Evolutionary conservation across 1,140 invertebrate species (phyloP).

Genomic region (Aphaenogaster floridana): DNA sequence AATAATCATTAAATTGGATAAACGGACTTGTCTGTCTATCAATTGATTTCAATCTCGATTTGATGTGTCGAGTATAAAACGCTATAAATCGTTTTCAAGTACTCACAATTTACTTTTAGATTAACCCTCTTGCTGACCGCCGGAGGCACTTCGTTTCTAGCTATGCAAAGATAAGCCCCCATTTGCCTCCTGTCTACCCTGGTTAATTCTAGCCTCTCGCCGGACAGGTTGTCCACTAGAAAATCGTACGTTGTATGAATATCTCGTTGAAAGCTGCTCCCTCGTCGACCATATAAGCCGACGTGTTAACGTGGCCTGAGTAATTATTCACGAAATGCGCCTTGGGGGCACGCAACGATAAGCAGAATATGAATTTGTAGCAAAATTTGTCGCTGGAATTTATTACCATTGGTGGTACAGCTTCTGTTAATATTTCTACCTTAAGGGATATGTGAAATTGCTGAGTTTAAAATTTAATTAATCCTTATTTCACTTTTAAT

Average conservation of each 20-base stretch:
- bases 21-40: not conserved
- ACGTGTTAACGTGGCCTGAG: conserved; percentile 56
- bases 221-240: conserved; percentile 88
- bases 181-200: conserved; percentile 91
- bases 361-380: conserved; percentile 57
- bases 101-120: conserved; percentile 93
- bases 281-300: conserved; percentile 59
- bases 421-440: conserved; percentile 11
- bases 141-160: conserved; percentile 92
- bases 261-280: conserved; percentile 74
- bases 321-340: conserved; percentile 71
- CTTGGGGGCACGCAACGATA: conserved; percentile 62
- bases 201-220: conserved; percentile 89
- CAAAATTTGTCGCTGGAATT: conserved; percentile 42
- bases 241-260: conserved; percentile 78
- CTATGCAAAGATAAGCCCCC: conserved; percentile 92
- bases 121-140: conserved; percentile 92
- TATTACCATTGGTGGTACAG: not conserved
- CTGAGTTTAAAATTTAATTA: not conserved
- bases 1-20: conserved; percentile 27
- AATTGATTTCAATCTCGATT: conserved; percentile 20
- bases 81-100: conserved; percentile 66
- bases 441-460: not conserved
- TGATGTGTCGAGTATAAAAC: not conserved
- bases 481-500: not conserved